Percentiles rank a stretch among this genome's conserved stretches.
Conservation (phyloP, 2,888 invertebrate genomes). For the Zeuzera pyrina region DNA sequence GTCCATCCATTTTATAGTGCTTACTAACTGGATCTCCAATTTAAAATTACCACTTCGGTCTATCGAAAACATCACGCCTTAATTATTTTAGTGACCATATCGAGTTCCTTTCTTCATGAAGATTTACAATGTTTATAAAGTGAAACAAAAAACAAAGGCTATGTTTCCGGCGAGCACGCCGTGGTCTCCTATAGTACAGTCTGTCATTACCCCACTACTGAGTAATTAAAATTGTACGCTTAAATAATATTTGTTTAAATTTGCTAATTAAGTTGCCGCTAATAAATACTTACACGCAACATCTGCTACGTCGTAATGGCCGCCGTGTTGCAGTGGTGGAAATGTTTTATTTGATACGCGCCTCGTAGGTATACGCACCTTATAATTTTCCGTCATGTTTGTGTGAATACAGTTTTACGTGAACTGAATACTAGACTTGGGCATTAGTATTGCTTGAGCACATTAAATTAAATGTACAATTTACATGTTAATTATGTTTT, state of each 20-base stretch:
- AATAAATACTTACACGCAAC: conserved; percentile 64
- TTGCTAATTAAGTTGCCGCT: conserved; percentile 61
- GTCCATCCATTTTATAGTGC: conserved; percentile 23
- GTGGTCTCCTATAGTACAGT: conserved; percentile 10
- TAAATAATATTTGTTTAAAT: conserved; percentile 68
- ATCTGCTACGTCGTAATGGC: conserved; percentile 55
- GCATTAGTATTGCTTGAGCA: too few species aligned
- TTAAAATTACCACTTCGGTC: too few species aligned
- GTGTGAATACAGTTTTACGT: conserved; percentile 37
- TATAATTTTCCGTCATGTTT: conserved; percentile 51
- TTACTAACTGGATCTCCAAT: too few species aligned
- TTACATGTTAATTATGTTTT: too few species aligned
- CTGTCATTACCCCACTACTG: conserved; percentile 40
- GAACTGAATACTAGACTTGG: conserved; percentile 16
- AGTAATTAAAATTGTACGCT: conserved; percentile 59
- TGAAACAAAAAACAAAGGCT: conserved; percentile 4
- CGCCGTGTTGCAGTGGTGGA: conserved; percentile 38
- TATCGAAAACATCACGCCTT: too few species aligned
- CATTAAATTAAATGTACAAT: too few species aligned
- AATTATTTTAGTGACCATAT: too few species aligned
- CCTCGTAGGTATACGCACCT: conserved; percentile 29
- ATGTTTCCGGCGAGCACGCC: conserved; percentile 7
- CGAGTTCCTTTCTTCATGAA: not conserved
- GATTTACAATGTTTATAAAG: conserved; percentile 1
- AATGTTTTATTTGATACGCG: conserved; percentile 51